These are phyloP conservation scores for Petroica traversi DNA, from an alignment of 2,113 vertebrate genomes.

Conservation along the genomic window DNA sequence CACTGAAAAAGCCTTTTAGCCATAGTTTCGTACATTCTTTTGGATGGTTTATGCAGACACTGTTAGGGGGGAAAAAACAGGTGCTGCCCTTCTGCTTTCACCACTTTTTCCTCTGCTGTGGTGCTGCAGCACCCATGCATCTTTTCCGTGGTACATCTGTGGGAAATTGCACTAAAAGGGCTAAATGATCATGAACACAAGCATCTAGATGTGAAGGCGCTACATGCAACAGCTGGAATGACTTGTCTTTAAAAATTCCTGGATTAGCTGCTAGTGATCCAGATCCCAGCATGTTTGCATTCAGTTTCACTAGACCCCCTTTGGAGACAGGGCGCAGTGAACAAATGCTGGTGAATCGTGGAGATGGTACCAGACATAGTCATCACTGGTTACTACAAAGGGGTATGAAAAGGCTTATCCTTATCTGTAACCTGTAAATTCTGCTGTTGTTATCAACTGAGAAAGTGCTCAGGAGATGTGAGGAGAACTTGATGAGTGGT, in stretches of 20 bases:
- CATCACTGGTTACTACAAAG: not conserved
- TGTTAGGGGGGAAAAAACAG: fast-evolving
- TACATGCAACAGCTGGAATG: not conserved
- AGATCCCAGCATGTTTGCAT: not conserved
- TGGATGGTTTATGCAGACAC: not conserved
- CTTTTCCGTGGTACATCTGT: not conserved
- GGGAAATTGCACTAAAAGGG: not conserved
- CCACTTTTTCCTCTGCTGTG: not conserved
- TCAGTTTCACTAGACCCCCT: not conserved
- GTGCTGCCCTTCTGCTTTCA: not conserved
- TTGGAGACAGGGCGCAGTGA: not conserved
- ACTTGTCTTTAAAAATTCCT: not conserved
- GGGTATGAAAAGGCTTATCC: not conserved
- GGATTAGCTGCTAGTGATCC: not conserved
- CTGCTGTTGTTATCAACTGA: not conserved
- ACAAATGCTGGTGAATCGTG: not conserved
- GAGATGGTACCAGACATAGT: not conserved
- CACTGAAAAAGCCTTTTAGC: not conserved
- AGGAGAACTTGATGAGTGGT: not conserved
- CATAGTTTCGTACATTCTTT: fast-evolving
- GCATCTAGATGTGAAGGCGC: not conserved
- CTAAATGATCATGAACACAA: not conserved
- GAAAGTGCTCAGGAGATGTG: not conserved
- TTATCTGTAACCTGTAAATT: not conserved
- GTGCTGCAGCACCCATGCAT: fast-evolving